phyloP scores from a whole-genome alignment of 2,113 vertebrate species.

The Rafetus swinhoei region DNA sequence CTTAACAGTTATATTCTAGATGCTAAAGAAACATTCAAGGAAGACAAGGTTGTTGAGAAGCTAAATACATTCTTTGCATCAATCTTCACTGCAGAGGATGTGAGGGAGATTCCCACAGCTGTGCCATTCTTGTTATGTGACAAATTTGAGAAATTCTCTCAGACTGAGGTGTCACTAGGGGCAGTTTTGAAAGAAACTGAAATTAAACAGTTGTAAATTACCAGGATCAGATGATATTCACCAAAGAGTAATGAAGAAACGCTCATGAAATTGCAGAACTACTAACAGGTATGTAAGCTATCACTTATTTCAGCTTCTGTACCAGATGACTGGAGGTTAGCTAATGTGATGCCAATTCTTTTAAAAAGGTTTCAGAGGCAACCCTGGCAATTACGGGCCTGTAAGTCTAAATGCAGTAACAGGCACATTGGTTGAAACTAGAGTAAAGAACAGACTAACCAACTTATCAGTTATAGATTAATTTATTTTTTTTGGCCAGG shows the following conservation, averaged over 20 bases:
- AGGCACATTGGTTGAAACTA: not conserved
- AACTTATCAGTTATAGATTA: too few relatives aligned
- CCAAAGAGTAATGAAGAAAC: not conserved
- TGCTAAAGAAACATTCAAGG: not conserved
- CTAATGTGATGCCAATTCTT: not conserved
- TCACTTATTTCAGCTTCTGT: not conserved
- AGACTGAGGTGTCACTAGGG: not conserved
- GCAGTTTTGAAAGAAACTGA: not conserved
- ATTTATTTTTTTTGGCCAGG: too few relatives aligned
- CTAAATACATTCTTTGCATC: not conserved
- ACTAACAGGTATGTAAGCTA: not conserved
- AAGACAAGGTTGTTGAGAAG: not conserved
- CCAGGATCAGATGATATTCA: not conserved
- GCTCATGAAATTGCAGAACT: not conserved
- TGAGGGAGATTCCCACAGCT: not conserved
- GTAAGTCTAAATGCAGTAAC: not conserved
- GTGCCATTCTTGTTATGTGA: not conserved
- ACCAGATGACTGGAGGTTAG: not conserved
- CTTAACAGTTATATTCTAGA: not conserved
- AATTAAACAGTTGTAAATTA: not conserved
- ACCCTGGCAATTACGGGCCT: not conserved
- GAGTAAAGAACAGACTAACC: not conserved
- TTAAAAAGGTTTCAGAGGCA: not conserved
- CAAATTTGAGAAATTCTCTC: not conserved
- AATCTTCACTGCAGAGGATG: not conserved